Percentiles rank a stretch among this genome's conserved stretches.
phyloP scores from a whole-genome alignment of 1,140 invertebrate genomes.

The Euwallacea fornicatus region DNA sequence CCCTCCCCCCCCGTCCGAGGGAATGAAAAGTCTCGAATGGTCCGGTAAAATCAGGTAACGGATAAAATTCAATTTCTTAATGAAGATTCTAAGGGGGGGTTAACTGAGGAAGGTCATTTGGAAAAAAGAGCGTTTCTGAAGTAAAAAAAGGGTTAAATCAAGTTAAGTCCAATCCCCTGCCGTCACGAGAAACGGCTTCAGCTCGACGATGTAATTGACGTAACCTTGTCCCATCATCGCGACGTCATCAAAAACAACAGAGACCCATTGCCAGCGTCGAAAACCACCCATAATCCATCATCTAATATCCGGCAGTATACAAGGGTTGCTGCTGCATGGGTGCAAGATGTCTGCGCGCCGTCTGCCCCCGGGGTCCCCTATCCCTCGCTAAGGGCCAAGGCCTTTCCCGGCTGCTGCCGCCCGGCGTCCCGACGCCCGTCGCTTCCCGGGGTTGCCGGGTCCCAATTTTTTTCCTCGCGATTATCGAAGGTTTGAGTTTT shows the following conservation, averaged over 20 bases:
- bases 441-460: conserved; percentile 30
- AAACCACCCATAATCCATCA: conserved; percentile 4
- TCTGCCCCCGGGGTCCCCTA: conserved; percentile 21
- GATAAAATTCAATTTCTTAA: no score
- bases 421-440: conserved; percentile 24
- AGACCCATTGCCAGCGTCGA: neutral
- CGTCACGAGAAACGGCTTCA: no score
- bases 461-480: conserved; percentile 12
- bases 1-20: neutral
- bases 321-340: conserved; percentile 23
- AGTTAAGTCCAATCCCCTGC: no score
- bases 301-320: conserved; percentile 6
- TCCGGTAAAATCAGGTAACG: neutral
- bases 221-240: no score
- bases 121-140: no score
- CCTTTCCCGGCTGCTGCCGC: conserved; percentile 37
- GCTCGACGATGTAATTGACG: no score
- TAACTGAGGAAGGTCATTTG: no score
- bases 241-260: no score
- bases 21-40: neutral
- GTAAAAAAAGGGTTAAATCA: no score
- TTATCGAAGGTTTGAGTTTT: neutral
- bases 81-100: no score
- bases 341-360: conserved; percentile 44
- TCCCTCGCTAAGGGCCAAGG: conserved; percentile 30